Base-by-base conservation (phyloP, 2,888 invertebrate genomes). In the Ichneumon xanthorius region DNA sequence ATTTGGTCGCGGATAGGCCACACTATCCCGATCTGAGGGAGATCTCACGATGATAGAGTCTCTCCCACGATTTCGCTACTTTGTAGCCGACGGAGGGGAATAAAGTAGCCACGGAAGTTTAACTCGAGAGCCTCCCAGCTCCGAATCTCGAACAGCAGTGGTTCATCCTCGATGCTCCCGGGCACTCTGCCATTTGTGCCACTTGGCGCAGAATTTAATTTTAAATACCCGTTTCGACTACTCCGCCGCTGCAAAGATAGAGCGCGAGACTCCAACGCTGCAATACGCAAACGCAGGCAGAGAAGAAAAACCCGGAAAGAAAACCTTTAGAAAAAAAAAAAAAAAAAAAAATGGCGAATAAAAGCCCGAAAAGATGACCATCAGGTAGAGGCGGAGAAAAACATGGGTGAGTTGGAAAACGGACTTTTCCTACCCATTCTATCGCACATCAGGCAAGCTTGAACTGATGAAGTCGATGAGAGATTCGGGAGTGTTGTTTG, bases 131-230 rank as follows among this genome's bases (percentile, higher is more conserved):
- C 14, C 26, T 3, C 30, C 33, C 53, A n/a, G 2, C 4, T 6
- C 16, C 33, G 30, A n/a, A 63, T 53, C 45, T 48, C 67, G 65
- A 68, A 63, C 30, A 71, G 61, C 48, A 63, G 30, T 63, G 68
- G 61, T 80, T 82, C 30, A 68, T 71, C 78, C 58, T 79, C 80
- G 30, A 9, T 22, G n/a, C 22, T 61, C 72, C 80, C 79, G 92
- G 92, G 92, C 92, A 92, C 86, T 63, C 77, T 93, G 93, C 93
- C 93, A 93, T 91, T 91, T 92, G 93, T 92, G 92, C 92, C 90
- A 93, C 90, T 92, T 92, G 90, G 91, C 91, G 87, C 89, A 89
- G 90, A 91, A 92, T 93, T 93, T 92, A 92, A 93, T 92, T 93
- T 92, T 92, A 93, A 92, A 92, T 93, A 89, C 91, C 90, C 88